Percentiles rank a stretch among this genome's conserved stretches.
phyloP scores from a whole-genome alignment of 2,888 invertebrate species.

The Tetropium fuscum region DNA sequence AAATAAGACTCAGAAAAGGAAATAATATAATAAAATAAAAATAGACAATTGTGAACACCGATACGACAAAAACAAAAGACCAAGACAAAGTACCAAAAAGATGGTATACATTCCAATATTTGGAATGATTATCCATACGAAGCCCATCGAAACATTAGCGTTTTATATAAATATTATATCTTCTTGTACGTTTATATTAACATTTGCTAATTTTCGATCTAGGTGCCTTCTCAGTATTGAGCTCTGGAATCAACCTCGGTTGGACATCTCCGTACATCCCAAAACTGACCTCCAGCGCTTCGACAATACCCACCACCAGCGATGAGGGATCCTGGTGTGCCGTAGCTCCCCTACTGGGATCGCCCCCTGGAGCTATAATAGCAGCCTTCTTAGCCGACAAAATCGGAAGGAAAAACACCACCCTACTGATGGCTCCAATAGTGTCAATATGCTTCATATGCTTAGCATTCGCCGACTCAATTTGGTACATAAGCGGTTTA shows the following conservation, averaged over 20 bases:
- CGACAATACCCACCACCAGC: slow-evolving; percentile 67
- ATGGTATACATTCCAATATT: too few species aligned
- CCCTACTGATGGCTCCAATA: slow-evolving; percentile 54
- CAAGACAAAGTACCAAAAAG: too few species aligned
- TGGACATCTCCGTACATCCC: slow-evolving; percentile 73
- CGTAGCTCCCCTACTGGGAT: slow-evolving; percentile 75
- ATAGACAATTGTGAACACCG: too few species aligned
- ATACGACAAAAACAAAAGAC: too few species aligned
- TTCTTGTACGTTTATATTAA: neutral
- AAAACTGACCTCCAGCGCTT: slow-evolving; percentile 65
- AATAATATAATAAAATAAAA: too few species aligned
- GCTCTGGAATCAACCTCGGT: slow-evolving; percentile 63
- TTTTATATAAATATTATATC: neutral
- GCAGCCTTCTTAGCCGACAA: slow-evolving; percentile 74
- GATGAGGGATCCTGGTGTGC: slow-evolving; percentile 74
- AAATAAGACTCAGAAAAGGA: too few species aligned
- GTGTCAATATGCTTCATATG: slow-evolving; percentile 73
- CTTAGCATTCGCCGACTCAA: slow-evolving; percentile 71
- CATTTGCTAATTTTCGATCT: too few species aligned
- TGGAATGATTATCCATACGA: too few species aligned
- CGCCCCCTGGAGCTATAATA: slow-evolving; percentile 72
- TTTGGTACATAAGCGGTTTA: slow-evolving; percentile 68
- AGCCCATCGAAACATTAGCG: too few species aligned
- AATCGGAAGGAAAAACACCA: slow-evolving; percentile 71
- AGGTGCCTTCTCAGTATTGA: slow-evolving; percentile 57